Percentiles rank a stretch among this genome's conserved stretches.
Evolutionary conservation across 2,888 invertebrate genomes (phyloP).

Genomic region (Metallyticus violacea): DNA sequence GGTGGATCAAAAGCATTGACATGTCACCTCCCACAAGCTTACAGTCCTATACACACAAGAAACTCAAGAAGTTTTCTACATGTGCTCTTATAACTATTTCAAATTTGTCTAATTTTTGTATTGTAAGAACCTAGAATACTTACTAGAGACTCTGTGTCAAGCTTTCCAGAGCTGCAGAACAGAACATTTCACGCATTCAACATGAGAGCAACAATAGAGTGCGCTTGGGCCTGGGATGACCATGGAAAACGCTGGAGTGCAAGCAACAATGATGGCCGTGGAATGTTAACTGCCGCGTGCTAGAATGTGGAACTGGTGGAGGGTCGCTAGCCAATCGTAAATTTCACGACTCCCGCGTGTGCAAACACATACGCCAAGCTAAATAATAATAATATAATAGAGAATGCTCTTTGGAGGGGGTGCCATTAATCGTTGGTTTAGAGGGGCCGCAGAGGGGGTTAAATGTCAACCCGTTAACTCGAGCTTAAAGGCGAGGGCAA

Average conservation of each 20-base stretch:
- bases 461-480: neutral
- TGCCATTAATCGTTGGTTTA: neutral
- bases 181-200: too few relatives aligned
- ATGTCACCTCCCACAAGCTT: too few relatives aligned
- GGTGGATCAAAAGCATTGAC: too few relatives aligned
- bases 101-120: too few relatives aligned
- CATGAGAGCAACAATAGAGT: neutral
- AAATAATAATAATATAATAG: neutral
- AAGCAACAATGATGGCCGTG: neutral
- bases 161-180: too few relatives aligned
- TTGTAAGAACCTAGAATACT: too few relatives aligned
- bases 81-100: too few relatives aligned
- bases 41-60: too few relatives aligned
- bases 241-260: neutral
- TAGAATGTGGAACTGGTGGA: neutral
- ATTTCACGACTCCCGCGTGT: neutral
- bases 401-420: neutral
- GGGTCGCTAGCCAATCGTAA: neutral
- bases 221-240: too few relatives aligned
- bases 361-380: neutral
- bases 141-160: too few relatives aligned
- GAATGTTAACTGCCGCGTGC: neutral
- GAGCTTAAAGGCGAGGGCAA: neutral
- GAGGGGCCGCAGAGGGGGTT: neutral
- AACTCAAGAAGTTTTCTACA: too few relatives aligned